Conservation (phyloP, 2,113 vertebrate genomes). For the Fukomys damarensis region DNA sequence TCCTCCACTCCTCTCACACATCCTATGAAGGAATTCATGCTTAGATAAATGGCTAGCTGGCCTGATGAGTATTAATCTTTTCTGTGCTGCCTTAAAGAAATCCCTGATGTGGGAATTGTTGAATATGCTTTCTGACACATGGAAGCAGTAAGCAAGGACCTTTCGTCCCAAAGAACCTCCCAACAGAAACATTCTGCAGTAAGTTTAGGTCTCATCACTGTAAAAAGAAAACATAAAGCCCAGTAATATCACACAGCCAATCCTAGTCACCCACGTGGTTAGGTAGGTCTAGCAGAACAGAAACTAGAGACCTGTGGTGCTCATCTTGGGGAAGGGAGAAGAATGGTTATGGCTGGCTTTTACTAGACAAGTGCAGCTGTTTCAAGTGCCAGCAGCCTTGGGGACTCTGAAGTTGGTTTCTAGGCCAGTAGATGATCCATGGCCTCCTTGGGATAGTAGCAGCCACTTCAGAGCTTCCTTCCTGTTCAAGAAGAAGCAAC, state of each 20-base stretch:
- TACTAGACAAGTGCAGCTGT: not conserved
- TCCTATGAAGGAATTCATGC: not conserved
- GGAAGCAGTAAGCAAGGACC: not conserved
- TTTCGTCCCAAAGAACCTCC: not conserved
- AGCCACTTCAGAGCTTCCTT: not conserved
- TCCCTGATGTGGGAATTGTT: not conserved
- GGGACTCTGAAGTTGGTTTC: not conserved
- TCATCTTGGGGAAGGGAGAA: not conserved
- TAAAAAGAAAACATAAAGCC: slow-evolving; percentile 43
- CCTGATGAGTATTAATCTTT: not conserved
- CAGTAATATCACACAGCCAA: not conserved
- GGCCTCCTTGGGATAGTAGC: not conserved
- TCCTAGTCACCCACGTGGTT: not conserved
- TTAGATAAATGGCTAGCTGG: not conserved
- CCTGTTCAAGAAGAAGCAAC: slow-evolving; percentile 2
- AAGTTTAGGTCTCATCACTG: slow-evolving; percentile 9
- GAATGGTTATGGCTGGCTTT: not conserved
- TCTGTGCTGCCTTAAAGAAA: slow-evolving; percentile 35
- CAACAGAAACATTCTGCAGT: not conserved
- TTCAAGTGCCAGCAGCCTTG: not conserved
- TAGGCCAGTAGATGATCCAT: not conserved
- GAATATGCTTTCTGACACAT: not conserved
- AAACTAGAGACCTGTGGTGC: not conserved
- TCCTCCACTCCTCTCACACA: not conserved
- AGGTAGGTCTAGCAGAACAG: not conserved